These are phyloP conservation scores for Polypterus senegalus DNA, from an alignment of 2,113 vertebrate species.

Conservation along the genomic window DNA sequence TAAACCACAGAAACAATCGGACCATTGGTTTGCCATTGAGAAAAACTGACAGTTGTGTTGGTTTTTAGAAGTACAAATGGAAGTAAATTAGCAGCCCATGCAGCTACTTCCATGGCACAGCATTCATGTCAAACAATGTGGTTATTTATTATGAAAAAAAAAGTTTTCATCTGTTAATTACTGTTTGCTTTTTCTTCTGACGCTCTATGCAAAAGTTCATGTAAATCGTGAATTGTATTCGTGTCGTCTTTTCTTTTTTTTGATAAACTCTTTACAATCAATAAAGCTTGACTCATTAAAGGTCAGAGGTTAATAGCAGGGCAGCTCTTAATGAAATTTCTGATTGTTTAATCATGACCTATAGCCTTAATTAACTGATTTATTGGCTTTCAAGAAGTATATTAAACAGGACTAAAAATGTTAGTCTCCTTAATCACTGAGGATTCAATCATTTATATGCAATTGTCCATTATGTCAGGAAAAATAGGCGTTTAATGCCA, in stretches of 20 bases:
- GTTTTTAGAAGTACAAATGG: not conserved
- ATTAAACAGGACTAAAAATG: slow-evolving; percentile 28
- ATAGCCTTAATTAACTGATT: slow-evolving; percentile 25
- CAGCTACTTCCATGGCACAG: too few species aligned
- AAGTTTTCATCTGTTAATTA: too few species aligned
- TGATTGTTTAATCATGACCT: slow-evolving; percentile 24
- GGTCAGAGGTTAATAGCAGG: slow-evolving; percentile 22
- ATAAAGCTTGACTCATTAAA: slow-evolving; percentile 15
- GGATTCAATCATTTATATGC: slow-evolving; percentile 54
- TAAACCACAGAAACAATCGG: not conserved
- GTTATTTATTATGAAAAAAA: too few species aligned
- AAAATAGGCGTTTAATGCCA: slow-evolving; percentile 48
- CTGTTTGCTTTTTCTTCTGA: too few species aligned
- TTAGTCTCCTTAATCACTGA: slow-evolving; percentile 44
- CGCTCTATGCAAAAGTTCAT: too few species aligned
- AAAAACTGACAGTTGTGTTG: not conserved
- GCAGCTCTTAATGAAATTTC: slow-evolving; percentile 17
- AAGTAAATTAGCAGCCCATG: not conserved
- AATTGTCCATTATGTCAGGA: slow-evolving; percentile 49
- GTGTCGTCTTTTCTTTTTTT: not conserved
- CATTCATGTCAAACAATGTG: too few species aligned
- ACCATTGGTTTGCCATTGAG: not conserved
- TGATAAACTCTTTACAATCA: slow-evolving; percentile 5
- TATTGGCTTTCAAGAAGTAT: slow-evolving; percentile 15
- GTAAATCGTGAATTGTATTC: too few species aligned